Evolutionary conservation across 2,888 invertebrate genomes (phyloP), one percentile per base, ranked within the genome.

Genomic region (Melipona bicolor): DNA sequence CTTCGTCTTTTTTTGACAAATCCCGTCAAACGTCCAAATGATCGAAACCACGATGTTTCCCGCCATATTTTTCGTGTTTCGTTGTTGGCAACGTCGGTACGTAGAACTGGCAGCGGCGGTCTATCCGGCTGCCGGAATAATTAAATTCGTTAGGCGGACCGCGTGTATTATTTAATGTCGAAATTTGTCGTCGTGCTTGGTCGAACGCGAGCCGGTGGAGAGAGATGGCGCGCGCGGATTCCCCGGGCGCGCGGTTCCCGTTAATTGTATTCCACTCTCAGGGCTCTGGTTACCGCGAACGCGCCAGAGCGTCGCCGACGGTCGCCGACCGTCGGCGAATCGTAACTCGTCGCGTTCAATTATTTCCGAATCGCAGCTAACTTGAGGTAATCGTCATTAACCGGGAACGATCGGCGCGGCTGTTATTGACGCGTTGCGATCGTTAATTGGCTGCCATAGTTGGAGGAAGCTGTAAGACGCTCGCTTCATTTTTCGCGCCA

Each of bases 341-440:
- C 81, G 81, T 83, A 83, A 86, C 70, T 84, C 71, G 83, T 73
- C 77, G 71, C 69, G 77, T 81, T 83, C 77, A 84, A 88, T 89
- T 88, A 89, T 89, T 89, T 77, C 83, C 61, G 84, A 87, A 83
- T 86, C 73, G 74, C 75, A 72, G 84, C 68, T 59, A 80, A 81
- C 79, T 84, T 72, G 83, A 81, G 83, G 87, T 81, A 86, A 87
- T 86, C 79, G 73, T 68, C 79, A 56, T 81, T 85, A 87, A 83
- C 73, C 43, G 43, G 81, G 67, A 69, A 76, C 81, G 56, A 79
- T 81, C 78, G 59, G 69, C 32, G 56, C 32, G 61, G 65, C 62
- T 77, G 75, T 67, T 72, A 70, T 80, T 80, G 77, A 77, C 77
- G 76, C 81, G 74, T 64, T 65, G 71, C 75, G 59, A 32, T 50